Evolutionary conservation across 1,140 invertebrate genomes (phyloP).

Genomic region (Mamestra configurata): DNA sequence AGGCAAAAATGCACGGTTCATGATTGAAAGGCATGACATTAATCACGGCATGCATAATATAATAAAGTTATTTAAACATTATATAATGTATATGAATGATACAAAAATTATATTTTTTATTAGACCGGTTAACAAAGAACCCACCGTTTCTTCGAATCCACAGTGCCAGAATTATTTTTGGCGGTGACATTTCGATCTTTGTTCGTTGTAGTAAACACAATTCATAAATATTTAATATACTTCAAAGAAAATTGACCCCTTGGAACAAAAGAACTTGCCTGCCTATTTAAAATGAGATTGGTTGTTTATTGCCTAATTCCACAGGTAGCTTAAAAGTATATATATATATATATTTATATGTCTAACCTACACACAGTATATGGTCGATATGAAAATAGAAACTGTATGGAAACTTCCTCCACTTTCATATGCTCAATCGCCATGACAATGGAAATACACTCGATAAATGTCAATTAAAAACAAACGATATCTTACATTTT

Average conservation of each 20-base stretch:
- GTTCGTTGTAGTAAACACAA: background rate
- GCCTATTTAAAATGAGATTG: slow-evolving; percentile 9
- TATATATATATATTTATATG: no score
- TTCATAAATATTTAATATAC: background rate
- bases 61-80: background rate
- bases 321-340: no score
- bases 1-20: no score
- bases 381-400: no score
- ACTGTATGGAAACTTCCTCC: no score
- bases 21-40: no score
- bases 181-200: background rate
- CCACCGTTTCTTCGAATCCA: background rate
- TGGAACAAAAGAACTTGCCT: slow-evolving; percentile 13
- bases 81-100: background rate
- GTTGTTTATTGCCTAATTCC: background rate
- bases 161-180: background rate
- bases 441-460: no score
- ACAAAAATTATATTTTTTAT: background rate
- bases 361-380: no score
- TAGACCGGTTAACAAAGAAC: background rate
- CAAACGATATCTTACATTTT: no score
- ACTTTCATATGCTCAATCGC: no score
- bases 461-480: no score
- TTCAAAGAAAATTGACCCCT: background rate
- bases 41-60: no score